phyloP scores from a whole-genome alignment of 2,888 invertebrate genomes.

The Nycteola revayana region DNA sequence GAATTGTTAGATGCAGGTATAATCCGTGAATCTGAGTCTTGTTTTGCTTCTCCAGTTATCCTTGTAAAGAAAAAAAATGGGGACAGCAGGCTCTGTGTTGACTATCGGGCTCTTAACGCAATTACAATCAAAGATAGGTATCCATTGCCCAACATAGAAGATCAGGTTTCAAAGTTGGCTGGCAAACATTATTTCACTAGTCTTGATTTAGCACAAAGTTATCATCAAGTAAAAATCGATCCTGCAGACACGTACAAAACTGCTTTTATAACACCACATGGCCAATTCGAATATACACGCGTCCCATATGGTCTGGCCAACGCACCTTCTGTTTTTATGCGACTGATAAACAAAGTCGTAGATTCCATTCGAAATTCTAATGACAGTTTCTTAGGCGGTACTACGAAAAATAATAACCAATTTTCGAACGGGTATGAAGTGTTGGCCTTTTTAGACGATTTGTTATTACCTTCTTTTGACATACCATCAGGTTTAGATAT shows the following conservation, averaged over 20 bases:
- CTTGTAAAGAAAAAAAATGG: conserved; percentile 5
- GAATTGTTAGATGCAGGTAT: conserved; percentile 6
- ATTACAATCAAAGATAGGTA: conserved; percentile 5
- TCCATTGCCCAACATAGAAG: conserved; percentile 7
- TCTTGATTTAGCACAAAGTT: not conserved
- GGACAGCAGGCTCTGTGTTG: conserved; percentile 3
- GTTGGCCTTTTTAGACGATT: too few species aligned
- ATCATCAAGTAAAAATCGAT: not conserved
- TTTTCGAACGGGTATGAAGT: too few species aligned
- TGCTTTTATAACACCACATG: conserved; percentile 3
- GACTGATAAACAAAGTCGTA: too few species aligned
- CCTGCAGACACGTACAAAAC: not conserved
- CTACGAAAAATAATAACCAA: not conserved
- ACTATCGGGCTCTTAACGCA: conserved; percentile 4
- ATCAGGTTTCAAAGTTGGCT: conserved; percentile 1
- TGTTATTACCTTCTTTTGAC: too few species aligned
- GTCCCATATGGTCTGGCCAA: conserved; percentile 8
- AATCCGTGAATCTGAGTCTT: conserved; percentile 2
- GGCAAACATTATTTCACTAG: conserved; percentile 3
- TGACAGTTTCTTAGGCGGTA: too few species aligned
- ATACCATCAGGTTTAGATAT: not conserved
- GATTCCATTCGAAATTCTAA: too few species aligned
- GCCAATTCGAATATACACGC: conserved; percentile 6
- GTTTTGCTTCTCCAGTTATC: conserved; percentile 6
- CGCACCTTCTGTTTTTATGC: conserved; percentile 1